Percentiles rank a stretch among this genome's conserved stretches.
Conservation (phyloP, 2,888 invertebrate genomes). For the Drosophila cracens region DNA sequence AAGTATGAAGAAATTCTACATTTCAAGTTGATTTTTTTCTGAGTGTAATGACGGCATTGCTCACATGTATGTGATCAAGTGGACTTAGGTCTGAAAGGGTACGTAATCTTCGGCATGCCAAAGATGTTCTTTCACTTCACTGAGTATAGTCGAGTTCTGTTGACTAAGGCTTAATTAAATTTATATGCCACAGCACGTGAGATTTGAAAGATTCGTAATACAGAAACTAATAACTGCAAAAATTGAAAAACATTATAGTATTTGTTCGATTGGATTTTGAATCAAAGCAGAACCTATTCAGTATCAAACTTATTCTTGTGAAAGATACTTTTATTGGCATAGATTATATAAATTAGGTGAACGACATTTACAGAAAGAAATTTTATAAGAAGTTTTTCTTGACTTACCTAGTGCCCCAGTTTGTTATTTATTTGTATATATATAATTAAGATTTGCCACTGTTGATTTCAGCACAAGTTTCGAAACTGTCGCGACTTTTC, state of each 20-base stretch:
- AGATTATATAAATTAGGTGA: no score
- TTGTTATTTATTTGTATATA: background rate
- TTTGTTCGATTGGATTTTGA: background rate
- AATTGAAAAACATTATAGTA: background rate
- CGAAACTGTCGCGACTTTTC: background rate
- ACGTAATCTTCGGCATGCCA: background rate
- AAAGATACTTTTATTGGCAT: no score
- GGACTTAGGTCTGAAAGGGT: background rate
- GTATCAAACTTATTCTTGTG: no score
- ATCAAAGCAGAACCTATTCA: background rate
- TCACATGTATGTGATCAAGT: no score
- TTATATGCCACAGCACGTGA: background rate
- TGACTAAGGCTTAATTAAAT: background rate
- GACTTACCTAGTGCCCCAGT: background rate
- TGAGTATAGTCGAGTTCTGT: background rate
- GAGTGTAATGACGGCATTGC: background rate
- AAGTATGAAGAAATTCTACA: background rate
- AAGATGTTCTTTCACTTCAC: background rate
- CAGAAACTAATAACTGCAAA: background rate
- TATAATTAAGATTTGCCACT: background rate
- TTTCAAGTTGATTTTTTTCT: background rate
- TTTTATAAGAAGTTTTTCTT: background rate
- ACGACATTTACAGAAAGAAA: no score
- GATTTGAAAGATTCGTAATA: background rate
- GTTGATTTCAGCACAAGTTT: background rate